These are phyloP conservation scores for Microctenopoma lineatum DNA, from an alignment of 2,797 vertebrate species.

Conservation along the genomic window DNA sequence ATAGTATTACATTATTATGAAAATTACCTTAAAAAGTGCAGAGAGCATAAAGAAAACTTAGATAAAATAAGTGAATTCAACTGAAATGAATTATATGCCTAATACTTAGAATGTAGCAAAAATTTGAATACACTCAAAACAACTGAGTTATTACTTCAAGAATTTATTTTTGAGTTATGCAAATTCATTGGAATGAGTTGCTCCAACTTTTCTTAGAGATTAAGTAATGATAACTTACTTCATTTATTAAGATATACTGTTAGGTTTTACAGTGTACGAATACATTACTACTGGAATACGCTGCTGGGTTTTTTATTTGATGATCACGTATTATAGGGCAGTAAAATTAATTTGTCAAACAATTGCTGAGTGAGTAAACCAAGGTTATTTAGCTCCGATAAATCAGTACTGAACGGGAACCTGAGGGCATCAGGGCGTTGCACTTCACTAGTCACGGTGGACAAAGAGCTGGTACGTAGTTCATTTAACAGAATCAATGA, in stretches of 20 bases:
- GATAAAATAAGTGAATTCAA: neutral
- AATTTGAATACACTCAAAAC: neutral
- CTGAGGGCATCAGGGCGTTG: neutral
- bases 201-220: no score
- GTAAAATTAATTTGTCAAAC: neutral
- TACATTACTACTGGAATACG: neutral
- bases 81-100: neutral
- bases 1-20: no score
- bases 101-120: neutral
- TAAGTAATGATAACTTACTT: no score
- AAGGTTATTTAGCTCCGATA: conserved; percentile 2
- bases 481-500: neutral
- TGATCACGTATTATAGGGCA: neutral
- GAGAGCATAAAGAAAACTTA: neutral
- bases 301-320: neutral
- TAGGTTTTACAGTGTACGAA: no score
- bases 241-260: no score
- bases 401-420: neutral
- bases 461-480: neutral
- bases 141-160: neutral
- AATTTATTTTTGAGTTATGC: neutral
- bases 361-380: conserved; percentile 7
- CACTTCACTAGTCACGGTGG: neutral
- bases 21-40: no score
- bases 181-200: no score